Evolutionary conservation across 1,140 invertebrate genomes (phyloP).

Genomic region (Papilio helenus): DNA sequence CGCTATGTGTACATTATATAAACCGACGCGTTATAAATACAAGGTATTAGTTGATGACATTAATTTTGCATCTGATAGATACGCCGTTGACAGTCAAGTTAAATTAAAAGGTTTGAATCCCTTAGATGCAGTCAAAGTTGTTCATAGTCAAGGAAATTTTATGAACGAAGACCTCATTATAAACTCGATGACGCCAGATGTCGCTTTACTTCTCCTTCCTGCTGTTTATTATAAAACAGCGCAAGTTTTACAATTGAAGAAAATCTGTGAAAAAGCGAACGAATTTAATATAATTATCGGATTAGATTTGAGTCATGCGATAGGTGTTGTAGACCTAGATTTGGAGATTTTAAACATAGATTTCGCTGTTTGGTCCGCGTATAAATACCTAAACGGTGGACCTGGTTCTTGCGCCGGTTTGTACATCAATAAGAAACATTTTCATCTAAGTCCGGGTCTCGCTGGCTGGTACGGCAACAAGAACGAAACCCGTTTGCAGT

Average conservation of each 20-base stretch:
- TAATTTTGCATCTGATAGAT: conserved; percentile 73
- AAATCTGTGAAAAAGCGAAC: conserved; percentile 63
- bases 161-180: conserved; percentile 66
- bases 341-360: conserved; percentile 64
- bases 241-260: conserved; percentile 68
- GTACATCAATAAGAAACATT: conserved; percentile 72
- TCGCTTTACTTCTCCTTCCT: conserved; percentile 63
- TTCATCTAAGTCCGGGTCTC: conserved; percentile 58
- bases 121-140: conserved; percentile 65
- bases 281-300: conserved; percentile 62
- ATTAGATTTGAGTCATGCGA: conserved; percentile 72
- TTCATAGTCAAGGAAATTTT: conserved; percentile 53
- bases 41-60: conserved; percentile 72
- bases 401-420: conserved; percentile 63
- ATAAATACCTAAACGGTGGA: conserved; percentile 74
- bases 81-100: conserved; percentile 71
- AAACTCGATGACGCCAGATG: conserved; percentile 68
- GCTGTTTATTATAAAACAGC: conserved; percentile 69
- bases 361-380: conserved; percentile 75
- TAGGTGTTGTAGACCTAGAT: conserved; percentile 63
- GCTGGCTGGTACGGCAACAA: conserved; percentile 74
- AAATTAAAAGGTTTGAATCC: conserved; percentile 63
- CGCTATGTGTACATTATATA: conserved; percentile 68
- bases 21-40: conserved; percentile 61
- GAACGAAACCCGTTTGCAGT: conserved; percentile 62